Conservation (phyloP, 2,797 vertebrate genomes). For the Balearica regulorum region DNA sequence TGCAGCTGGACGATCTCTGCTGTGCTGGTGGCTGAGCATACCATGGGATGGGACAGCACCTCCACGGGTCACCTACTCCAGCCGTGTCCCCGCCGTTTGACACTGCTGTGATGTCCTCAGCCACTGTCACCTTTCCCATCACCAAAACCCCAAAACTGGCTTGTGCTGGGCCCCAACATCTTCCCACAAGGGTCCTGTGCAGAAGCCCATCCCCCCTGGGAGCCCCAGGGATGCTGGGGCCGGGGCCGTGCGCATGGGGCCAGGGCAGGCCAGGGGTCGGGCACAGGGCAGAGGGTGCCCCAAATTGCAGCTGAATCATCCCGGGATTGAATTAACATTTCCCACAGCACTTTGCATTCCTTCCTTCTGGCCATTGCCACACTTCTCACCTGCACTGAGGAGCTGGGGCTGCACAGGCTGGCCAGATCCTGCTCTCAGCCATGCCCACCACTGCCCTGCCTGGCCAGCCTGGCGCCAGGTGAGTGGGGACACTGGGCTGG, state of each 20-base stretch:
- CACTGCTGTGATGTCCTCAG: background rate
- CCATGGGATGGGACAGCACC: background rate
- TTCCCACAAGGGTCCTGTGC: background rate
- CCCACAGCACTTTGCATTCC: background rate
- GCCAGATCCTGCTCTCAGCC: rapidly evolving
- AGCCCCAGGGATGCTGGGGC: background rate
- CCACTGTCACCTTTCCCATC: background rate
- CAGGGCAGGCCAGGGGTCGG: background rate
- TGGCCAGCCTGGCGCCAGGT: background rate
- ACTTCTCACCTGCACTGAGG: background rate
- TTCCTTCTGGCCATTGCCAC: background rate
- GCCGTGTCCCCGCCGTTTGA: rapidly evolving
- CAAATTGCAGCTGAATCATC: background rate
- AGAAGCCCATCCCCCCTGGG: background rate
- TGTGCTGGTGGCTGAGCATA: background rate
- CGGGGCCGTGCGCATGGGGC: background rate
- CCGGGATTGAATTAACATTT: background rate
- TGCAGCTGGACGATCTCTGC: background rate
- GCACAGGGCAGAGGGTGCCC: background rate
- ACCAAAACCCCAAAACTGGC: background rate
- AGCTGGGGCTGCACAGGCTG: background rate
- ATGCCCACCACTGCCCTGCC: background rate
- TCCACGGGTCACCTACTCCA: rapidly evolving
- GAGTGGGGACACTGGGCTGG: background rate
- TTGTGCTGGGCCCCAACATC: background rate